A percentile compares a stretch with the other conserved stretches of the same genome.
These are phyloP conservation scores for Anthonomus grandis DNA, from an alignment of 1,140 invertebrate genomes.

Conservation along the genomic window DNA sequence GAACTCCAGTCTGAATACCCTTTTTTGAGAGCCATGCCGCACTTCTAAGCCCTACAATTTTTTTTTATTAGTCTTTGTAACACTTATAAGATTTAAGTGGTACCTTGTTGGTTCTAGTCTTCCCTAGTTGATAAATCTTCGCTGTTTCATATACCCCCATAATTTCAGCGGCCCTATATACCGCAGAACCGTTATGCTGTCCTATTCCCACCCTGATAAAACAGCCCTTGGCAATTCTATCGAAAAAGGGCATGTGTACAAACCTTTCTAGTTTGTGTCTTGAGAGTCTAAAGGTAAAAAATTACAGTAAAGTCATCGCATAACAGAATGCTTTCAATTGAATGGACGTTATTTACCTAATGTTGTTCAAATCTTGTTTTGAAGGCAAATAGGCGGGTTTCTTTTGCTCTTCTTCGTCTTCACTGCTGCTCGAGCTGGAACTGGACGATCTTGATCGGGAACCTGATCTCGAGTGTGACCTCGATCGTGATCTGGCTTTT, in stretches of 20 bases:
- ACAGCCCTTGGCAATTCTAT: constrained; percentile 83
- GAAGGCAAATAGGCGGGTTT: constrained; percentile 48
- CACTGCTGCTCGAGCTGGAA: constrained; percentile 54
- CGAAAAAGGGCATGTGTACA: constrained; percentile 95
- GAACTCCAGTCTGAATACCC: constrained; percentile 93
- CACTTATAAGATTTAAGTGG: too few relatives aligned
- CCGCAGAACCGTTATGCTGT: constrained; percentile 76
- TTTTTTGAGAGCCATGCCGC: constrained; percentile 84
- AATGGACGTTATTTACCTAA: constrained; percentile 47
- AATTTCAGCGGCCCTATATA: constrained; percentile 94
- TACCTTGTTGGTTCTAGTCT: constrained; percentile 89
- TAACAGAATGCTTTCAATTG: not conserved
- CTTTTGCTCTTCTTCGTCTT: constrained; percentile 43
- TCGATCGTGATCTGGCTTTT: constrained; percentile 17
- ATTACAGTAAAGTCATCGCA: not conserved
- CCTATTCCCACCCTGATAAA: constrained; percentile 97
- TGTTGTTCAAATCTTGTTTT: constrained; percentile 81
- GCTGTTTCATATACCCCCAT: constrained; percentile 92
- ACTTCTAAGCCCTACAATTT: constrained; percentile 58
- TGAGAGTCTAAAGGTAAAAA: constrained; percentile 65
- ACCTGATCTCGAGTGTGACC: constrained; percentile 23
- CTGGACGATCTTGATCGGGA: constrained; percentile 44
- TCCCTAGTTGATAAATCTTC: constrained; percentile 88
- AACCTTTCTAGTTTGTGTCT: constrained; percentile 91
- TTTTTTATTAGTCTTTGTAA: not conserved